Conservation (phyloP, 2,113 vertebrate species). For the Saguinus imperator region DNA sequence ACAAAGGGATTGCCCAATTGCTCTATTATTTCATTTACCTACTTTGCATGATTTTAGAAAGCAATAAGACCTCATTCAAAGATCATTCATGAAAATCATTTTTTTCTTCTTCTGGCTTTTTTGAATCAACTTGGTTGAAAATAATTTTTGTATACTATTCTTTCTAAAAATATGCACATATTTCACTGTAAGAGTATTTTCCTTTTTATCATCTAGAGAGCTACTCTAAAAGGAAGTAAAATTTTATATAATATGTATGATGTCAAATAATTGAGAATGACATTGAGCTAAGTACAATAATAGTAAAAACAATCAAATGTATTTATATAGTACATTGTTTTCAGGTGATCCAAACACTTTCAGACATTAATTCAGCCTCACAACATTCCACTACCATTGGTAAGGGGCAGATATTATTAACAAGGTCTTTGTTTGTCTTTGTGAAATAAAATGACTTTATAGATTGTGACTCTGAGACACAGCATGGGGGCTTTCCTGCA, state of each 20-base stretch:
- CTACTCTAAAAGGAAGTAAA: constrained; percentile 18
- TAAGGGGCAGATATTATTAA: background rate
- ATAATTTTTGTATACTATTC: background rate
- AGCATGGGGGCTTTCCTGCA: background rate
- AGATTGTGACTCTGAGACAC: background rate
- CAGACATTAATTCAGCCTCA: constrained; percentile 17
- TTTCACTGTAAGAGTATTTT: constrained; percentile 46
- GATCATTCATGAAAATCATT: constrained; percentile 67
- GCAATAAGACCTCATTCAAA: constrained; percentile 67
- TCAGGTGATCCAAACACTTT: background rate
- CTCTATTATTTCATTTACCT: constrained; percentile 66
- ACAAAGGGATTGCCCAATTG: constrained; percentile 24
- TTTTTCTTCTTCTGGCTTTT: constrained; percentile 41
- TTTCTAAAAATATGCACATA: constrained; percentile 45
- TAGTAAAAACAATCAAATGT: background rate
- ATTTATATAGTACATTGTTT: background rate
- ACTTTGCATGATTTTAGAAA: constrained; percentile 75
- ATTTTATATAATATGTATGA: background rate
- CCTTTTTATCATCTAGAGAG: constrained; percentile 5
- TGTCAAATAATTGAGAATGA: background rate
- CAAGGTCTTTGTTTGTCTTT: background rate
- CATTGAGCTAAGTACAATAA: background rate
- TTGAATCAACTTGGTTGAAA: constrained; percentile 63
- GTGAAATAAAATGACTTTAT: background rate
- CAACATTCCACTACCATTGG: background rate